Base-by-base conservation (phyloP, 2,113 vertebrate genomes). In the Galbula dea region DNA sequence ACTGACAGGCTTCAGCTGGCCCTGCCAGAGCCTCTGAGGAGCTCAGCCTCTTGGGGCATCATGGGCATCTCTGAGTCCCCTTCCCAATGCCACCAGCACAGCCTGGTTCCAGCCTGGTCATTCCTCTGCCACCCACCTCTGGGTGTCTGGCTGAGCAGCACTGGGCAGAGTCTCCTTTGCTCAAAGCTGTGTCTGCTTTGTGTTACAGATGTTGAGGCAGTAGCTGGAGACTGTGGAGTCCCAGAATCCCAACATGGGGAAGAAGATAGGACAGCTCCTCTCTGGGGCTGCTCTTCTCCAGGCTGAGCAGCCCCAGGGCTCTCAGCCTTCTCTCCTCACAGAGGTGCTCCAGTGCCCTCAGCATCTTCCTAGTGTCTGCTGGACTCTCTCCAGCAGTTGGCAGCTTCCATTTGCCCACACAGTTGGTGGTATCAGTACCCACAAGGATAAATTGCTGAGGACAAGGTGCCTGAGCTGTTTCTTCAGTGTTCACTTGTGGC, bases 91-190 rank as follows among this genome's bases (percentile, higher is more conserved):
- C 26, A 10, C 51, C 73, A 39, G 72, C 34, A 16, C 61, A 8
- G 45, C 15, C 59, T 0, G 1, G 6, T 24, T 36, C 73, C 73
- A 79, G n/a, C 34, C 52, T 29, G 24, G 4, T 37, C 14, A 0
- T 32, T 62, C 26, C 49, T 52, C 29, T 12, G 21, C 0, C 1
- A 6, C 11, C 5, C 5, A 1, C 13, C 12, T 45, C 1, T 43
- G 41, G 41, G 0, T 16, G 32, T 7, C 16, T 0, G 3, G 62
- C 68, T 18, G 49, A 41, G 62, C 36, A 7, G 54, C 1, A 0
- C 48, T 30, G 30, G 52, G 39, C 65, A n/a, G 55, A 41, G 46
- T 11, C 74, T 59, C 17, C 34, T 45, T 22, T 13, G 32, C 57
- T 54, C 51, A 1, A 3, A 57, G 43, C 27, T 1, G 5, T 2